Base-by-base conservation (phyloP, 2,113 vertebrate genomes). In the Phrynosoma platyrhinos region DNA sequence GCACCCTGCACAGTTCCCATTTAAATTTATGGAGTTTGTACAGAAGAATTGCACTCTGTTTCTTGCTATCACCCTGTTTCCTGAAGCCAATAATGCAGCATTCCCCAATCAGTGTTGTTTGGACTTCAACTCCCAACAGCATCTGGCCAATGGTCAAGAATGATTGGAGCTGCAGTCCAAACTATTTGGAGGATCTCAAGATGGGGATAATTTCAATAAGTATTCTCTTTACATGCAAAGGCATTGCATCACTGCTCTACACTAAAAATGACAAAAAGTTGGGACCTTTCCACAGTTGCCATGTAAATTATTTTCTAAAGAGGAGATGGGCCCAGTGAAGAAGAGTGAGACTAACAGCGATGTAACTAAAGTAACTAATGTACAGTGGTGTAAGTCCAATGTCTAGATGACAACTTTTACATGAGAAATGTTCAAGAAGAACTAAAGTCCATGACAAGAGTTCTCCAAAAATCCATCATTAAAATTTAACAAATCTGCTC, bases 401-500 rank as follows among this genome's bases (percentile, higher is more conserved):
- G 14, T 58, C 14, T 16, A 58, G 14, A 58, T 58, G 55, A 47
- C 47, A 47, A 58, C 14, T 62, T 62, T 62, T 18, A 62, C 58
- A 16, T 23, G 23, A 74, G 66, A n/a, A 36, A 85, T 18, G 4
- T 30, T 18, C 88, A 79, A 7, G 36, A 42, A 40, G 14, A 62
- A 69, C 79, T 25, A 36, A 6, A 20, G 25, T 47, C 78, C 27
- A 69, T 75, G 88, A 93, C 79, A 16, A 0, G 18, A 25, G 14
- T 62, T 14, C 10, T 53, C 52, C 25, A n/a, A n/a, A 14, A n/a
- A 47, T n/a, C n/a, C 74, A 62, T 82, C 9, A 40, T n/a, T n/a
- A 82, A 88, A 47, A 71, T 84, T 69, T 90, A 68, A 42, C 36
- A 27, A 47, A 53, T 52, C 78, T 84, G 14, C 77, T 86, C 72